A percentile compares a stretch with the other conserved stretches of the same genome.
Conservation (phyloP, 2,113 vertebrate genomes). For the Petromus typicus region DNA sequence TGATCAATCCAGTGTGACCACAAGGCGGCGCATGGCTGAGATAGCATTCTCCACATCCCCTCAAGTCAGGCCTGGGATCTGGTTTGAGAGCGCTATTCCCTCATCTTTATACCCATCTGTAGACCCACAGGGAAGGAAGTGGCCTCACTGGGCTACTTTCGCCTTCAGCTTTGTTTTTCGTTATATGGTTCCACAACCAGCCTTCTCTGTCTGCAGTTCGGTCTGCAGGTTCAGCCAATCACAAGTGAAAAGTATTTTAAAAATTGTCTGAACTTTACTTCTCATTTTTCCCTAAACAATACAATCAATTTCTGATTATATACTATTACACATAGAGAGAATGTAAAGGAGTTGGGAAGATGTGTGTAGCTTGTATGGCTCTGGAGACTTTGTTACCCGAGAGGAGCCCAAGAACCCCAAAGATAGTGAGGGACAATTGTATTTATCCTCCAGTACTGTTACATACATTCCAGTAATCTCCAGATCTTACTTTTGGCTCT, state of each 20-base stretch:
- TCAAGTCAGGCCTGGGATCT: background rate
- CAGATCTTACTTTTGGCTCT: background rate
- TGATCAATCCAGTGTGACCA: no score
- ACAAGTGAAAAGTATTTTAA: background rate
- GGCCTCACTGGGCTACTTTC: background rate
- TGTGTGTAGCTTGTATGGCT: background rate
- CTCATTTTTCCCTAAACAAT: background rate
- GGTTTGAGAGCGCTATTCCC: accelerated
- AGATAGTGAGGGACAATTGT: background rate
- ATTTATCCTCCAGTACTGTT: background rate
- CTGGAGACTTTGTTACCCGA: background rate
- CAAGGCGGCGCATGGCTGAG: accelerated
- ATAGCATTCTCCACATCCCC: accelerated
- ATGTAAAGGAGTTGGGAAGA: background rate
- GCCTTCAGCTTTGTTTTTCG: background rate
- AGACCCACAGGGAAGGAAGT: background rate
- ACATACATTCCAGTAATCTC: background rate
- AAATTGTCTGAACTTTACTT: background rate
- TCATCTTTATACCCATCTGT: background rate
- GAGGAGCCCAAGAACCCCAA: background rate
- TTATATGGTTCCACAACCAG: background rate
- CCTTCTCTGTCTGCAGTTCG: background rate
- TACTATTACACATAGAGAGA: background rate
- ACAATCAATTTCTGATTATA: background rate
- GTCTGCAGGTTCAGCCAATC: background rate